These are phyloP conservation scores for Mionectes olivaceus DNA, from an alignment of 2,797 vertebrate species.

Conservation along the genomic window DNA sequence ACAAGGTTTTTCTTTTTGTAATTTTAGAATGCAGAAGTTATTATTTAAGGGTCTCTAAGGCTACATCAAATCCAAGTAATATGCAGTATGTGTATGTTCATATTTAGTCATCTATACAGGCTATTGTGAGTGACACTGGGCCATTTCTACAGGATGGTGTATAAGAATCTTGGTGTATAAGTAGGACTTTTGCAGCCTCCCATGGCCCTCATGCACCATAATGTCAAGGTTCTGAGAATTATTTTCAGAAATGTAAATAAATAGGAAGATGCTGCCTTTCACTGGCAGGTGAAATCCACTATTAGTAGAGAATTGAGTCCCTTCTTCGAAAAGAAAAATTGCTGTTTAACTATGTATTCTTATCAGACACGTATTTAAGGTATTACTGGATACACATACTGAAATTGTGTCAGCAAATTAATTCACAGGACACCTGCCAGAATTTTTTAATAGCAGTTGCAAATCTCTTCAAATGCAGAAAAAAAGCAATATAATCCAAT, in stretches of 20 bases:
- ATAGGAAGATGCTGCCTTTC: background rate
- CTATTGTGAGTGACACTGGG: background rate
- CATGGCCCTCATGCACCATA: background rate
- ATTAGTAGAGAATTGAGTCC: background rate
- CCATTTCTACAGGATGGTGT: background rate
- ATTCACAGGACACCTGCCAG: background rate
- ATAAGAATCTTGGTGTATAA: background rate
- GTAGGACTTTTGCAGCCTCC: background rate
- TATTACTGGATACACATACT: background rate
- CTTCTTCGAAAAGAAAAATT: background rate
- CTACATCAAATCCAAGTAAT: background rate
- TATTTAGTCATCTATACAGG: background rate
- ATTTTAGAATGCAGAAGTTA: background rate
- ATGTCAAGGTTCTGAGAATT: background rate
- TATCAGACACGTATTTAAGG: background rate
- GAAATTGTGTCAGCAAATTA: background rate
- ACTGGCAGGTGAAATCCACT: background rate
- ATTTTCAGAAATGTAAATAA: background rate
- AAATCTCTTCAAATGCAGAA: conserved; percentile 12
- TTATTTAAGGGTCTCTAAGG: background rate
- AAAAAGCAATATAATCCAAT: background rate
- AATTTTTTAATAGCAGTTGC: background rate
- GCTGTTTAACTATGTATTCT: background rate
- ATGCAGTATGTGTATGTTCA: background rate
- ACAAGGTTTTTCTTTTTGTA: background rate